Conservation (phyloP, 92 coral and sea anemone species). For the Meandrina meandrites region DNA sequence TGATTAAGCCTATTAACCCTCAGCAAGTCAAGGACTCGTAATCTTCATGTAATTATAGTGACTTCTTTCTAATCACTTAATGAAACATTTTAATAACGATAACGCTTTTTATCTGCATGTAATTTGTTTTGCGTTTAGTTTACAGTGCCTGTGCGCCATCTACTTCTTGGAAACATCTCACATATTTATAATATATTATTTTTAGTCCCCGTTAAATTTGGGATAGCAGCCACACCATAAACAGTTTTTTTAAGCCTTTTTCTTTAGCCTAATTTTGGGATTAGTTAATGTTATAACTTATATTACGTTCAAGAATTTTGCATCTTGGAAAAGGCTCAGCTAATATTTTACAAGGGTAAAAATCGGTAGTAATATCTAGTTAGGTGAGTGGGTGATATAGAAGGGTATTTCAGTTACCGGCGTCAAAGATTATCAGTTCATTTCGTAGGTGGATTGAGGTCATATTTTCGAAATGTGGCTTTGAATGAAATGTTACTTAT, state of each 20-base stretch:
- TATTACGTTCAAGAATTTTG: too few relatives aligned
- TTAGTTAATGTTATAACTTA: too few relatives aligned
- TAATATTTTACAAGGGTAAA: too few relatives aligned
- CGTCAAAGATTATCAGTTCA: neutral
- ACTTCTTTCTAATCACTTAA: neutral
- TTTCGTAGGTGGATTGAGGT: neutral
- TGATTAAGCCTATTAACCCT: too few relatives aligned
- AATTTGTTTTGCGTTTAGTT: too few relatives aligned
- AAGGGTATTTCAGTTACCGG: neutral
- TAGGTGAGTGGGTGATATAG: neutral
- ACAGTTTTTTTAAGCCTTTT: neutral
- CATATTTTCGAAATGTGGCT: neutral
- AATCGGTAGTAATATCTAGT: neutral
- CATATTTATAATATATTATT: neutral
- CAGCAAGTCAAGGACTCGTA: neutral
- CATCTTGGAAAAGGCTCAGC: too few relatives aligned
- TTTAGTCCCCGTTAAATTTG: neutral
- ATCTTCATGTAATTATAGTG: neutral
- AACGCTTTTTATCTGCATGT: neutral
- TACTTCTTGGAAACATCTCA: neutral
- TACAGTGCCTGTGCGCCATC: neutral
- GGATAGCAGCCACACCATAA: neutral
- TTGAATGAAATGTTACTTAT: neutral
- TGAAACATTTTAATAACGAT: too few relatives aligned
- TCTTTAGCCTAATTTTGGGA: neutral